Conservation (phyloP, 2,113 vertebrate genomes). For the Girardinichthys multiradiatus region DNA sequence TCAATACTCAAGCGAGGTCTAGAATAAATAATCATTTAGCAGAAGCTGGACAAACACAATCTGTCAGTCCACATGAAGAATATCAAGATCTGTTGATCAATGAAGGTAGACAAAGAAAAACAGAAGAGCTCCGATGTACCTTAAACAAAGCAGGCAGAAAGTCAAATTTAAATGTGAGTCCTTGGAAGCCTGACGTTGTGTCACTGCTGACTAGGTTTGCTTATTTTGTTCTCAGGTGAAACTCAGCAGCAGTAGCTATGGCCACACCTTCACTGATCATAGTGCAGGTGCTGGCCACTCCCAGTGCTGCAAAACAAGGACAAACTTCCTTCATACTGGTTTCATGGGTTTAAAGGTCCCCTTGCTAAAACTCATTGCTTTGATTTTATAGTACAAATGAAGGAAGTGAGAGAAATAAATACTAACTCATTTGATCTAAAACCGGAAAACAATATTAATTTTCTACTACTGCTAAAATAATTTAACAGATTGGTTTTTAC, state of each 20-base stretch:
- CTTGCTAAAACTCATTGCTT: background rate
- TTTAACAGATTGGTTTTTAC: too few relatives aligned
- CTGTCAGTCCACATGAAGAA: constrained; percentile 7
- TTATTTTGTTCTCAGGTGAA: constrained; percentile 66
- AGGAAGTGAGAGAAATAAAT: background rate
- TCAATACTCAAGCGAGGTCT: background rate
- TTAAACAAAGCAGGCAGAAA: constrained; percentile 15
- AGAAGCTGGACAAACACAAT: background rate
- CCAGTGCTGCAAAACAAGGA: background rate
- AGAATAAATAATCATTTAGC: background rate
- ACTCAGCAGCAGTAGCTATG: constrained; percentile 52
- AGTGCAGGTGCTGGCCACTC: constrained; percentile 52
- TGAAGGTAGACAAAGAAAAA: background rate
- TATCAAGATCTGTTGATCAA: background rate
- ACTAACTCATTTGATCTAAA: background rate
- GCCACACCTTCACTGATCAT: constrained; percentile 71
- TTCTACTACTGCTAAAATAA: too few relatives aligned
- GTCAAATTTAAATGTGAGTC: constrained; percentile 35
- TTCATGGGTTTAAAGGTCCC: background rate
- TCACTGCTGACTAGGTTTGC: constrained; percentile 11
- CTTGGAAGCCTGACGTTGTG: background rate
- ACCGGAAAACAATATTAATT: too few relatives aligned
- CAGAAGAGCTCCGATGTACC: constrained; percentile 42
- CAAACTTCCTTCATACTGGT: background rate
- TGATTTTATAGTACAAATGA: background rate